Conservation (phyloP, 1,140 invertebrate genomes). For the Rhyacophila brunnea region DNA sequence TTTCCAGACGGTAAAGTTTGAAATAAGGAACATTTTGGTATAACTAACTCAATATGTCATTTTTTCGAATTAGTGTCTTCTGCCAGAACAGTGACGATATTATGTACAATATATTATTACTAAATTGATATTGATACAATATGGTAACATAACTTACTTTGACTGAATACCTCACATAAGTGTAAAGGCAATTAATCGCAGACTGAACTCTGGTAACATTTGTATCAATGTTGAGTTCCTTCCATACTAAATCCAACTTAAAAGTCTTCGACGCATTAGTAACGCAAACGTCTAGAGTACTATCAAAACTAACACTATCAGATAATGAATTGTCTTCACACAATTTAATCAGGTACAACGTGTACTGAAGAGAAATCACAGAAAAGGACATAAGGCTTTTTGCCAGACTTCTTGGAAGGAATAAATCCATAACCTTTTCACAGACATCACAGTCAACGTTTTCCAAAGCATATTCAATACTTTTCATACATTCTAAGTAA, state of each 20-base stretch:
- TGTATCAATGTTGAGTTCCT: conserved; percentile 45
- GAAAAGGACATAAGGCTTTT: conserved; percentile 47
- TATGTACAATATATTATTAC: too few relatives aligned
- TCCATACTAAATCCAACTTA: conserved; percentile 45
- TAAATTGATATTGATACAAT: too few relatives aligned
- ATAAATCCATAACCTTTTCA: conserved; percentile 46
- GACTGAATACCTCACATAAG: conserved; percentile 47
- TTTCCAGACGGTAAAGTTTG: too few relatives aligned
- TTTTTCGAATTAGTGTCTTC: too few relatives aligned
- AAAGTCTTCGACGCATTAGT: conserved; percentile 47
- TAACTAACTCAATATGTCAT: too few relatives aligned
- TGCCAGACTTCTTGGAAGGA: conserved; percentile 42
- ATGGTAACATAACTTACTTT: conserved; percentile 49
- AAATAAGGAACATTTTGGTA: too few relatives aligned
- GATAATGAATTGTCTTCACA: conserved; percentile 39
- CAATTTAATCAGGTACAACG: conserved; percentile 52
- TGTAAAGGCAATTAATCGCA: conserved; percentile 49
- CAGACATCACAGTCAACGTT: conserved; percentile 45
- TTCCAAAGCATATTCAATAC: conserved; percentile 40
- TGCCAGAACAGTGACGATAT: too few relatives aligned
- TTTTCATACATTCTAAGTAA: conserved; percentile 41
- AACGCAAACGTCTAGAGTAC: conserved; percentile 33
- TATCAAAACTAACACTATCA: conserved; percentile 38
- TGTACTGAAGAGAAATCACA: conserved; percentile 51
- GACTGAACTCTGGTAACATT: conserved; percentile 48